Base-by-base conservation (phyloP, 2,797 vertebrate species). In the Dendrocincla fuliginosa region DNA sequence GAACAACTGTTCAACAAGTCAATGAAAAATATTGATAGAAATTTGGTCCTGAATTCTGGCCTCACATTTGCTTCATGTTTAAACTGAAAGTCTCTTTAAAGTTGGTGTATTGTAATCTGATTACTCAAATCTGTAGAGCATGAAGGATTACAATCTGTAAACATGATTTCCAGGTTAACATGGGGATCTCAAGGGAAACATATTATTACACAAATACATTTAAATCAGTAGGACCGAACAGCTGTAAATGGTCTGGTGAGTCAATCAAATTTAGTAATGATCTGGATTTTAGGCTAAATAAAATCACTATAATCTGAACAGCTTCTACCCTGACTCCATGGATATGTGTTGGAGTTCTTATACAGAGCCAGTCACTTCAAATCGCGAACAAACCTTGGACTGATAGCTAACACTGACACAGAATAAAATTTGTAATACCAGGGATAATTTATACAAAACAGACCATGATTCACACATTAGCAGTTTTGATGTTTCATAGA, bases 141-240 rank as follows among this genome's bases (percentile, higher is more conserved):
- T 55, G 92, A 74, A 84, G 52, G 49, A 96, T 89, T 92, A 80
- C 84, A 93, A 50, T 39, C 73, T 87, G 81, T 68, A 94, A 95
- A 85, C 50, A 80, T 12, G 25, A 46, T 70, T 94, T 91, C 84
- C 60, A 91, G 53, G 59, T 59, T 92, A 95, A 90, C 7, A 47
- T 13, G 8, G 13, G 27, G 23, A 56, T 64, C 55, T 93, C 81
- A 85, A 77, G 74, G 49, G 25, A 25, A 55, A n/a, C 23, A 56
- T 61, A 89, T 80, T 30, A 55, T 47, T 65, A 89, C 42, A 83
- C 19, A 80, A 82, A 84, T 32, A 65, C 28, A 81, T 16, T 42
- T 50, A 81, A 89, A 80, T 78, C 46, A 83, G 32, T 39, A 71
- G 20, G 46, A 84, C 16, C 37, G 50, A 89, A 61, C 11, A 71